phyloP scores from a whole-genome alignment of 2,797 vertebrate species.

The Rhinoraja longicauda region DNA sequence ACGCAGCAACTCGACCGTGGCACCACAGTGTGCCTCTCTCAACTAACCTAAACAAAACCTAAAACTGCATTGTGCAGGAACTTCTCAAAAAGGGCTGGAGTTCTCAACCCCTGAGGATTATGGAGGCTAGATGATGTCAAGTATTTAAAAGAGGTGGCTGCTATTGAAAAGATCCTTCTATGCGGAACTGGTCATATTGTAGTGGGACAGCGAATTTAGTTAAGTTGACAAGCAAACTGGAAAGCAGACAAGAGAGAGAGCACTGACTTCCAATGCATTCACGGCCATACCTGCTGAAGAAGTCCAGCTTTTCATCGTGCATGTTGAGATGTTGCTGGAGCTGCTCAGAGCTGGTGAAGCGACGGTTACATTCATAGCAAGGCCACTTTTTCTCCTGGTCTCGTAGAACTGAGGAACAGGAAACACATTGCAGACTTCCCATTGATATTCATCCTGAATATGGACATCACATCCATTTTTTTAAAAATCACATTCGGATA shows the following conservation, averaged over 20 bases:
- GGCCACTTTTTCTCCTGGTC: conserved; percentile 99
- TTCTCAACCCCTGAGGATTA: too few relatives aligned
- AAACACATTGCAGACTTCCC: neutral
- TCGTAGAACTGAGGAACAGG: conserved; percentile 68
- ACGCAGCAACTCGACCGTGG: too few relatives aligned
- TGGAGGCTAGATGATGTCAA: too few relatives aligned
- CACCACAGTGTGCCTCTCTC: too few relatives aligned
- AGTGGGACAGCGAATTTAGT: too few relatives aligned
- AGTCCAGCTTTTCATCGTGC: conserved; percentile 90
- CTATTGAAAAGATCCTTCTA: too few relatives aligned
- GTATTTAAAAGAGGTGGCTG: too few relatives aligned
- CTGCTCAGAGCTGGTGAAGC: conserved; percentile 93
- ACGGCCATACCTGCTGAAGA: conserved; percentile 72
- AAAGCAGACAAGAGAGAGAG: neutral
- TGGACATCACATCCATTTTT: neutral
- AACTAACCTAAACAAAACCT: too few relatives aligned
- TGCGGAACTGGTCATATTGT: too few relatives aligned
- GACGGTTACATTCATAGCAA: conserved; percentile 90
- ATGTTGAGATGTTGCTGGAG: conserved; percentile 95
- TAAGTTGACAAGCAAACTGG: conserved; percentile 15
- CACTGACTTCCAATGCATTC: neutral
- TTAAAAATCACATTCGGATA: neutral
- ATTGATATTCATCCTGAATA: neutral
- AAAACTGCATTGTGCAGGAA: too few relatives aligned
- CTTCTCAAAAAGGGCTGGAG: too few relatives aligned